phyloP scores from a whole-genome alignment of 1,140 invertebrate species.

The Caligus rogercresseyi region DNA sequence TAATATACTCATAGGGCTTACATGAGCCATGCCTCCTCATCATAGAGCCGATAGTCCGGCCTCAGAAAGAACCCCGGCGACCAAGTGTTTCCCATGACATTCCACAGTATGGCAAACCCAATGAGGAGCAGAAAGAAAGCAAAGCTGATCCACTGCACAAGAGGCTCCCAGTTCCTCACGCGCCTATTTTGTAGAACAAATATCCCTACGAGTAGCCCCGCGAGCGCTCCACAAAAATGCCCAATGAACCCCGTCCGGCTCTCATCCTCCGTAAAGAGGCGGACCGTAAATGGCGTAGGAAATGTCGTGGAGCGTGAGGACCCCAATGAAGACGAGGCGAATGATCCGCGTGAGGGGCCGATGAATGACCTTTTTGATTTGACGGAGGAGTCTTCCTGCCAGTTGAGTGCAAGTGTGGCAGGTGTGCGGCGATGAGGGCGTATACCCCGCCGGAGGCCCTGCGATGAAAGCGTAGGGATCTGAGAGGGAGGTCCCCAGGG shows the following conservation, averaged over 20 bases:
- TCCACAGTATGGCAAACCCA: constrained; percentile 24
- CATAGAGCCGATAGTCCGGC: neutral
- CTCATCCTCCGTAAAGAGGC: neutral
- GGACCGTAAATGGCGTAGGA: constrained; percentile 12
- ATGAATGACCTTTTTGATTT: constrained; percentile 7
- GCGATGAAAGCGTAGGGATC: constrained; percentile 65
- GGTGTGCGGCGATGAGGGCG: constrained; percentile 76
- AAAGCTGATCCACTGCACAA: constrained; percentile 57
- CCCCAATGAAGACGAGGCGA: constrained; percentile 1
- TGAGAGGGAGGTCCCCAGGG: constrained; percentile 66
- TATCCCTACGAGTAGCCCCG: constrained; percentile 72
- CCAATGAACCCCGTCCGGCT: constrained; percentile 15
- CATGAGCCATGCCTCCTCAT: constrained; percentile 8
- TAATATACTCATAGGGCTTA: neutral
- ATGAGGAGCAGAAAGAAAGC: constrained; percentile 51
- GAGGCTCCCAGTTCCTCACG: constrained; percentile 59
- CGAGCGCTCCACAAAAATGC: constrained; percentile 65
- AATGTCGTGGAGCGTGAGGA: constrained; percentile 16
- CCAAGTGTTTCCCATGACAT: constrained; percentile 6
- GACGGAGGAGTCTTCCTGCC: constrained; percentile 14
- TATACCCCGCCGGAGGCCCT: constrained; percentile 91
- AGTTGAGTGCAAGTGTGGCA: constrained; percentile 71
- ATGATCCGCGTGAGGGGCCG: constrained; percentile 7
- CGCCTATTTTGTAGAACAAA: constrained; percentile 70
- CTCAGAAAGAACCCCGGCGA: neutral